phyloP scores from a whole-genome alignment of 2,113 vertebrate genomes.

The Cryptomyrus ogoouensis region DNA sequence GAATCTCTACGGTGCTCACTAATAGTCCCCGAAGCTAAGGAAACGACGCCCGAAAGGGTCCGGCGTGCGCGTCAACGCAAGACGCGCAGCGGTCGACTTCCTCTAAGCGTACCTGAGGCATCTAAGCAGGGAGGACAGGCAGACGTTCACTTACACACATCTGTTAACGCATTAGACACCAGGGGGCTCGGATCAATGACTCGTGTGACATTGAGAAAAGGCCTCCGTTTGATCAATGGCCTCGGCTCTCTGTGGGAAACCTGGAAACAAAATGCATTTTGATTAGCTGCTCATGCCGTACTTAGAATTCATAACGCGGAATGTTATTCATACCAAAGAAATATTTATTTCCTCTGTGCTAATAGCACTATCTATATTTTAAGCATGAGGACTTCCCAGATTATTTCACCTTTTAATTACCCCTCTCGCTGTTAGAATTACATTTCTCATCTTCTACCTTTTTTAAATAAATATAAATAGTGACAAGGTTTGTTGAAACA shows the following conservation, averaged over 20 bases:
- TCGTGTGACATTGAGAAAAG: constrained; percentile 40
- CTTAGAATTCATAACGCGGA: constrained; percentile 34
- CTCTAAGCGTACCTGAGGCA: not conserved
- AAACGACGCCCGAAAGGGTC: not conserved
- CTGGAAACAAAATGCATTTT: constrained; percentile 30
- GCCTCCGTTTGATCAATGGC: constrained; percentile 41
- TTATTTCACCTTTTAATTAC: constrained; percentile 35
- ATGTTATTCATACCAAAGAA: constrained; percentile 31
- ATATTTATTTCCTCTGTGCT: constrained; percentile 10
- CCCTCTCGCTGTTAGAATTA: constrained; percentile 35
- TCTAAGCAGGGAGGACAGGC: not conserved
- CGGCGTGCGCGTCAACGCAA: not conserved
- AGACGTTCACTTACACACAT: not conserved
- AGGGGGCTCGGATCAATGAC: constrained; percentile 32
- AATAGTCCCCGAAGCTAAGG: not conserved
- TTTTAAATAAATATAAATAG: constrained; percentile 23
- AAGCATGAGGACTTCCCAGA: constrained; percentile 22
- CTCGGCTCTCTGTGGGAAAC: constrained; percentile 32
- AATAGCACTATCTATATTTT: constrained; percentile 15
- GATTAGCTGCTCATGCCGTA: constrained; percentile 27
- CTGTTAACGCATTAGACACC: not conserved
- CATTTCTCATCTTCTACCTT: constrained; percentile 26
- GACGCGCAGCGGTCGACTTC: not conserved
- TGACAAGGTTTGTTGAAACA: constrained; percentile 26
- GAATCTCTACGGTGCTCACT: not conserved